Base-by-base conservation (phyloP, 1,140 invertebrate genomes). In the Camponotus pennsylvanicus region DNA sequence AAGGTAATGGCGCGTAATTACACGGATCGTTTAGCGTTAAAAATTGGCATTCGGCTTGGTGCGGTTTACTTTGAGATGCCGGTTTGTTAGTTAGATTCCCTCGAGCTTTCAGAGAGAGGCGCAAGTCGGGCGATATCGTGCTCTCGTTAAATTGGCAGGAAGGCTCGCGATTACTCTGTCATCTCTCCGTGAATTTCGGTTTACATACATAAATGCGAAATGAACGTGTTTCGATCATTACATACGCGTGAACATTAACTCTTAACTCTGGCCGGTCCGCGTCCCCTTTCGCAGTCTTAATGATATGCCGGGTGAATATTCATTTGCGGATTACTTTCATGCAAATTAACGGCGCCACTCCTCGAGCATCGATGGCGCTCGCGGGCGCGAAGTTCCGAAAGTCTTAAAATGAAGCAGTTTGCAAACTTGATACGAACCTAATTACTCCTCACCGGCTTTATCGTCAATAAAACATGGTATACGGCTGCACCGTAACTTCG, bases 281-380 rank as follows among this genome's bases (percentile, higher is more conserved):
- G 63, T 70, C 55, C 69, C 79, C 55, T 15, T 75, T 83, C 67
- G 61, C 55, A 27, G 79, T 45, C 52, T 75, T 83, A 83, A 75
- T 83, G 55, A 83, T 45, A 83, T 83, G 79, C 79, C 55, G 79
- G 69, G 79, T 83, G 79, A 83, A 83, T 83, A 83, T 83, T 83
- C 79, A 83, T 83, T 83, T 83, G 79, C 79, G 79, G 69, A 83
- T 83, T 83, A 83, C 79, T 83, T 83, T 63, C 79, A 83, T 83
- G 79, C 79, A 83, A 83, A 83, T 83, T 83, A 83, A 83, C 79
- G 79, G 79, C 79, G 57, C 79, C 57, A 55, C 79, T 83, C 69
- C 69, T 63, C 69, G 67, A 75, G 55, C 27, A 83, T 73, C 69
- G 79, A 83, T 73, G 69, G 79, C 42, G 71, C 79, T 70, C 66